Conservation (phyloP, 2,888 invertebrate genomes). For the Opisthograptis luteolata region DNA sequence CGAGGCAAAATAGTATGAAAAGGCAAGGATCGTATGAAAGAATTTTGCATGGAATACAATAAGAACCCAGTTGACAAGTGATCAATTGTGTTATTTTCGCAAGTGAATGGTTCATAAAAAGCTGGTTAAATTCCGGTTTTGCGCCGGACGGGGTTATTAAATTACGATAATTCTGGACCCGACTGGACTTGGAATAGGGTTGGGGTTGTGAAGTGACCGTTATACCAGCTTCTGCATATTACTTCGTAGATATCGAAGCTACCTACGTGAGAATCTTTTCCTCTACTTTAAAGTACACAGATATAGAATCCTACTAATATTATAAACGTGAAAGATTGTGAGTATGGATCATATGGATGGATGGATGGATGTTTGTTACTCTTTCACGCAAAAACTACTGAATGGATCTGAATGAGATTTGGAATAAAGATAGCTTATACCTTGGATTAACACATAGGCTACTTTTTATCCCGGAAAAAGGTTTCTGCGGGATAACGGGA, state of each 20-base stretch:
- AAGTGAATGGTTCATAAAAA: slow-evolving; percentile 64
- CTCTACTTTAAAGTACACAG: too few species aligned
- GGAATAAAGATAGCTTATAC: too few species aligned
- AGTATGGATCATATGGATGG: too few species aligned
- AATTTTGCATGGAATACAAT: slow-evolving; percentile 46
- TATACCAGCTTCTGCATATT: slow-evolving; percentile 23
- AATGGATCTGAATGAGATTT: too few species aligned
- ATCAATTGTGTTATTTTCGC: slow-evolving; percentile 74
- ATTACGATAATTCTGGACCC: slow-evolving; percentile 71
- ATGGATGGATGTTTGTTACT: too few species aligned
- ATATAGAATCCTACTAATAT: too few species aligned
- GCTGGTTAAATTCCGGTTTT: slow-evolving; percentile 44
- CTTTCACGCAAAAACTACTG: too few species aligned
- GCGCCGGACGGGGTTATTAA: slow-evolving; percentile 66
- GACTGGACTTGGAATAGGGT: slow-evolving; percentile 41
- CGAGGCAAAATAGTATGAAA: slow-evolving; percentile 59
- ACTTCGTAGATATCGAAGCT: slow-evolving; percentile 7
- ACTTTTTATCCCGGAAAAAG: too few species aligned
- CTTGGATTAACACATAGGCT: too few species aligned
- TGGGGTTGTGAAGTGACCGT: slow-evolving; percentile 40
- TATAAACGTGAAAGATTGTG: too few species aligned
- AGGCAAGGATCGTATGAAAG: slow-evolving; percentile 51
- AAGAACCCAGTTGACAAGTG: slow-evolving; percentile 70
- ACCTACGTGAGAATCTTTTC: slow-evolving; percentile 8
- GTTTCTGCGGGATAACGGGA: too few species aligned